Percentiles rank a stretch among this genome's conserved stretches.
Evolutionary conservation across 1,140 invertebrate species (phyloP).

Genomic region (Aphaenogaster floridana): DNA sequence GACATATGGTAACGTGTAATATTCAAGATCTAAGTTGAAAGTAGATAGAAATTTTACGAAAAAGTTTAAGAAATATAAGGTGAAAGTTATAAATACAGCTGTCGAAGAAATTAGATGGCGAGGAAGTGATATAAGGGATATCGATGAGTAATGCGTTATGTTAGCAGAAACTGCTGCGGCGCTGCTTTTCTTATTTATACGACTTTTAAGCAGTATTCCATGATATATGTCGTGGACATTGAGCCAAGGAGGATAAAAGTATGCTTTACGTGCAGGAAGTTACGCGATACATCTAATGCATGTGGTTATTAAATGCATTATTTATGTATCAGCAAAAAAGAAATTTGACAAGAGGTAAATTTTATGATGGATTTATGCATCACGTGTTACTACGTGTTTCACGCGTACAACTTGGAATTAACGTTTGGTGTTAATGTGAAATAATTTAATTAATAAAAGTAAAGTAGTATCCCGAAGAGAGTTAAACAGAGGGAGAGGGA

Average conservation of each 20-base stretch:
- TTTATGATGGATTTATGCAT: neutral
- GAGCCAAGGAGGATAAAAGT: constrained; percentile 15
- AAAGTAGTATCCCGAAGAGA: neutral
- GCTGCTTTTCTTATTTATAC: constrained; percentile 35
- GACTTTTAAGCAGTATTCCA: constrained; percentile 21
- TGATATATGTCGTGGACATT: constrained; percentile 20
- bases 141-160: constrained; percentile 48
- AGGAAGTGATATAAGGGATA: constrained; percentile 8
- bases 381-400: neutral
- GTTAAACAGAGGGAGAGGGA: neutral
- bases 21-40: neutral
- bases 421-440: neutral
- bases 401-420: neutral
- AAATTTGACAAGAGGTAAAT: constrained; percentile 8
- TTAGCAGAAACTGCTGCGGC: constrained; percentile 13
- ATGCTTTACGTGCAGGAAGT: neutral
- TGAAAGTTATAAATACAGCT: constrained; percentile 4
- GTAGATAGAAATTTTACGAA: neutral
- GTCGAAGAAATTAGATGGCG: neutral
- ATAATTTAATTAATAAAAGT: neutral
- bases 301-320: neutral
- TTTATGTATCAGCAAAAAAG: neutral
- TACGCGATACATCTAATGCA: neutral
- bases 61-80: constrained; percentile 16
- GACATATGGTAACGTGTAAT: neutral